Conservation (phyloP, 2,113 vertebrate species). For the Phalacrocorax carbo region DNA sequence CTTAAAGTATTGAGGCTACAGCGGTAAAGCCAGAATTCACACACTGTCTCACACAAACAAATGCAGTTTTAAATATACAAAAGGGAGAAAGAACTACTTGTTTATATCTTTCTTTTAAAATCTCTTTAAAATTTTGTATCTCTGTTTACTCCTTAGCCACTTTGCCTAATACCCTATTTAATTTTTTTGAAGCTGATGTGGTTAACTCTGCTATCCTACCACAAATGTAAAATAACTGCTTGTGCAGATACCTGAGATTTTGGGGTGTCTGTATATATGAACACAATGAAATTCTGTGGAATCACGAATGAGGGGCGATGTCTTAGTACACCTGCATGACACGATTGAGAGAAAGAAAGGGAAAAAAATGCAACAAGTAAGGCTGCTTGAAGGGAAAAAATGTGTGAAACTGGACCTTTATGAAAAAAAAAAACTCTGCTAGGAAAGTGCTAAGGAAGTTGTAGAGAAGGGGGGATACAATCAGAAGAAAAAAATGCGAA, state of each 20-base stretch:
- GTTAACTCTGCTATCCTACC: not conserved
- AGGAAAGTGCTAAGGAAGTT: not conserved
- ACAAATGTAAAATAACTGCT: not conserved
- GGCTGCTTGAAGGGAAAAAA: not conserved
- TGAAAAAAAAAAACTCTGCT: not conserved
- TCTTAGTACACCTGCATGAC: not conserved
- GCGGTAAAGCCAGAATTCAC: not conserved
- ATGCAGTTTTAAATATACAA: not conserved
- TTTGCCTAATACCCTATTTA: not conserved
- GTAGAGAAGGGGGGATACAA: not conserved
- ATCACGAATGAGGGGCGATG: not conserved
- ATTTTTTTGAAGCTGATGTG: not conserved
- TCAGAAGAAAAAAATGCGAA: not conserved
- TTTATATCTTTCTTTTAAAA: not conserved
- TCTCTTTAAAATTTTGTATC: not conserved
- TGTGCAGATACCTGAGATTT: not conserved
- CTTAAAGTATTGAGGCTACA: not conserved
- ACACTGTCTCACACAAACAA: not conserved
- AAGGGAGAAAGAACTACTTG: not conserved
- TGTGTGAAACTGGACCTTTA: not conserved
- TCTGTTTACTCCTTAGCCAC: not conserved
- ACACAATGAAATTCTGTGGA: not conserved
- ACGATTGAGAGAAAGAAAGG: not conserved
- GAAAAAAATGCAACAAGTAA: accelerated
- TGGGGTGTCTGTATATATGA: not conserved